Evolutionary conservation across 1,140 invertebrate species (phyloP).

Genomic region (Drosophila sp.): DNA sequence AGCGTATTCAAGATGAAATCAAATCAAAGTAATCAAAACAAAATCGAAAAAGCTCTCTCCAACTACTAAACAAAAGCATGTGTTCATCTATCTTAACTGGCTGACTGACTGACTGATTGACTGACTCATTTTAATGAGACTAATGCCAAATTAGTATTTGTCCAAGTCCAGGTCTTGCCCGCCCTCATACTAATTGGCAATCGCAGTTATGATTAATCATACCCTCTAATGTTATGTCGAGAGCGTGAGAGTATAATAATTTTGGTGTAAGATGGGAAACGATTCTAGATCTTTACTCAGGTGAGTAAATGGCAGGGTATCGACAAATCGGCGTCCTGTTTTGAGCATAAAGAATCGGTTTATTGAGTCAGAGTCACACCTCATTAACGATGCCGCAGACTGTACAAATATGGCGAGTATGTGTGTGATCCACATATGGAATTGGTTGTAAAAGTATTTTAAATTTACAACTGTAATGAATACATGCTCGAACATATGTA

Average conservation of each 20-base stretch:
- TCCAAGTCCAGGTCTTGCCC: slow-evolving; percentile 20
- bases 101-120: slow-evolving; percentile 28
- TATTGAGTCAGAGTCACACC: slow-evolving; percentile 51
- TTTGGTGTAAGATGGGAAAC: not conserved
- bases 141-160: slow-evolving; percentile 24
- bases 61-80: slow-evolving; percentile 19
- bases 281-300: no score
- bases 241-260: not conserved
- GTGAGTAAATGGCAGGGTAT: not conserved
- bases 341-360: not conserved
- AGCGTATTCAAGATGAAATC: slow-evolving; percentile 24
- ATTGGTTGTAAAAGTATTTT: slow-evolving; percentile 9
- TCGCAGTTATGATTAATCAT: slow-evolving; percentile 2
- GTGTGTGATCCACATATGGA: slow-evolving; percentile 32
- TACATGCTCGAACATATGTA: not conserved
- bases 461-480: slow-evolving; percentile 15
- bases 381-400: slow-evolving; percentile 43
- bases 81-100: slow-evolving; percentile 33
- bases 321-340: not conserved
- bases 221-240: not conserved
- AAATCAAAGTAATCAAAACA: slow-evolving; percentile 54
- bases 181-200: slow-evolving; percentile 19
- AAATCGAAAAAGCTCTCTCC: slow-evolving; percentile 49
- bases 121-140: slow-evolving; percentile 1
- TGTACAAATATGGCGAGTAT: slow-evolving; percentile 37